Conservation (phyloP, 2,113 vertebrate species). For the Nothoprocta pentlandii region DNA sequence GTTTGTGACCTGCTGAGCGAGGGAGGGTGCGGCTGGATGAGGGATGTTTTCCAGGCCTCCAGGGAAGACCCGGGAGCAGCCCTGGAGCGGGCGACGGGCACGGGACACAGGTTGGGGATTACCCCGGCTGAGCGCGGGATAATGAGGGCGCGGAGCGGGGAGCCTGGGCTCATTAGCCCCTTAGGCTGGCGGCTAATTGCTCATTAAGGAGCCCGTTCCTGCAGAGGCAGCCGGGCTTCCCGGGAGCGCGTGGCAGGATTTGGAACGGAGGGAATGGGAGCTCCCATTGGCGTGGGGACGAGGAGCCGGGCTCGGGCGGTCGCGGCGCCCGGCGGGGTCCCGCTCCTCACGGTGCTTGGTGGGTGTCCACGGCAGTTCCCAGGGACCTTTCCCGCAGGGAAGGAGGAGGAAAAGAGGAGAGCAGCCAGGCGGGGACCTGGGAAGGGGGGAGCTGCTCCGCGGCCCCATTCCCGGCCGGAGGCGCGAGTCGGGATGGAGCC, state of each 20-base stretch:
- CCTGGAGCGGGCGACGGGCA: background rate
- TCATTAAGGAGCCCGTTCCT: constrained; percentile 66
- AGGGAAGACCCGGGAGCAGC: background rate
- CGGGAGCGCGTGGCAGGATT: background rate
- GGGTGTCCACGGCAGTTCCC: background rate
- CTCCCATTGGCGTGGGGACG: too few relatives aligned
- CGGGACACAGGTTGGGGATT: constrained; percentile 36
- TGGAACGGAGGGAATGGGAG: constrained; percentile 21
- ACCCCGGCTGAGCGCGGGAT: constrained; percentile 56
- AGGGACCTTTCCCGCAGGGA: background rate
- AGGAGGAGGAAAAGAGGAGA: background rate
- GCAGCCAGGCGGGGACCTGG: constrained; percentile 17
- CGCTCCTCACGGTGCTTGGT: background rate
- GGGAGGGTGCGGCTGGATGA: background rate
- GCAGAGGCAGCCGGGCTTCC: constrained; percentile 74
- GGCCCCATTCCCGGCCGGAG: background rate
- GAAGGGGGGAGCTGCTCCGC: background rate
- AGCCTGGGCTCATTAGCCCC: constrained; percentile 65
- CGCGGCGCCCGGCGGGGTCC: too few relatives aligned
- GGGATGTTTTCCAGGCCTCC: background rate
- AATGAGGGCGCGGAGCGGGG: constrained; percentile 62
- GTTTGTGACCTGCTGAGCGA: background rate
- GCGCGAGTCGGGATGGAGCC: background rate
- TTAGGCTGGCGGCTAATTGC: constrained; percentile 77
- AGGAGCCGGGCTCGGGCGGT: background rate